These are phyloP conservation scores for Reticulitermes speratus DNA, from an alignment of 1,140 invertebrate species.

Conservation along the genomic window DNA sequence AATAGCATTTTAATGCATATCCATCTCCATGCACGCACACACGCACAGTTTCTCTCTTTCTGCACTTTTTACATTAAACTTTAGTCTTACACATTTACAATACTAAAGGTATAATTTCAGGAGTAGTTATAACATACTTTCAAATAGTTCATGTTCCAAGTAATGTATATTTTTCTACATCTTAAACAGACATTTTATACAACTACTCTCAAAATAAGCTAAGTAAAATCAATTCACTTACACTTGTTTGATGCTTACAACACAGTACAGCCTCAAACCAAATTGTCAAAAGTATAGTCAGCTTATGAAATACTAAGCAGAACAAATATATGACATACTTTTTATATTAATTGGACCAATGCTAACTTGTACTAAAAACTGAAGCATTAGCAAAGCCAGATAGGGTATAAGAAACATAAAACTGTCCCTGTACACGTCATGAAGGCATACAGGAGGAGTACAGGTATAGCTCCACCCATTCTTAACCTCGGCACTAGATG, in stretches of 20 bases:
- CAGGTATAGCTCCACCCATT: no score
- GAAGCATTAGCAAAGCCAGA: no score
- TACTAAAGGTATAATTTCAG: neutral
- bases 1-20: neutral
- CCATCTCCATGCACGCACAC: no score
- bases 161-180: neutral
- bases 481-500: no score
- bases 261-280: neutral
- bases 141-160: neutral
- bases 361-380: no score
- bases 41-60: neutral
- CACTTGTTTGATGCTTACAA: neutral
- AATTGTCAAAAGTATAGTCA: neutral
- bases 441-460: no score
- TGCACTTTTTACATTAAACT: neutral
- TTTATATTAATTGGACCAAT: no score
- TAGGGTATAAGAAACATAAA: no score
- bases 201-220: neutral
- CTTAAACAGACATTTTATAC: neutral
- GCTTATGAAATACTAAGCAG: neutral
- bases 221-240: neutral
- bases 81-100: neutral
- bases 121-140: neutral
- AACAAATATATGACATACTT: no score
- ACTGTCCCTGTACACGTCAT: no score